Base-by-base conservation (phyloP, 1,140 invertebrate species). In the Leptinotarsa texana region DNA sequence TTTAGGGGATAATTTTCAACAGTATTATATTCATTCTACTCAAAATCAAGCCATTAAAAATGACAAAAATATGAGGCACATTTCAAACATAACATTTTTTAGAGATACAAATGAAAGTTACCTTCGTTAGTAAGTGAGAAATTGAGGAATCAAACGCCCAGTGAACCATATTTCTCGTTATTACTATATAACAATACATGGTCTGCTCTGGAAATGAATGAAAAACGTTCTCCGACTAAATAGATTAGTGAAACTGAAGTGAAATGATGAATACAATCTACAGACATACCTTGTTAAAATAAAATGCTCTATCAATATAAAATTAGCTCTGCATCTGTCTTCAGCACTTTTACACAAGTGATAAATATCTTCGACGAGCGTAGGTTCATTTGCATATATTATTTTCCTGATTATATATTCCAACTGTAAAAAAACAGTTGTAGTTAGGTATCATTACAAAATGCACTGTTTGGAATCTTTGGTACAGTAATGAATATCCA, bases 301-400 rank as follows among this genome's bases (percentile, higher is more conserved):
- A n/a, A 79, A 80, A 62, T 79, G 71, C 42, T 68, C n/a, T 2
- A 79, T 62, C 27, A 82, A 70, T 42, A 81, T 63, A 17, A 77
- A 13, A 74, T 80, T 76, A 27, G 73, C 74, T 68, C 33, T 27
- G n/a, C 74, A 57, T 71, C 66, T 72, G 13, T 80, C 61, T 49
- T 67, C 48, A 4, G 68, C 22, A 17, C 68, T 63, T 48, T 73
- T 73, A 73, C 80, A 81, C 27, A 82, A 57, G 21, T 74, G 72
- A 48, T 75, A 78, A 48, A 81, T 73, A 72, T 82, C 81, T 17
- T 80, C 70, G 3, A 82, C 63, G 51, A 79, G 74, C n/a, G 71
- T 71, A 6, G 73, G 63, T 49, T 74, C 62, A 49, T 82, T 80
- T 47, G 74, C 73, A 69, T 80, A 80, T 17, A 82, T 73, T 15